phyloP scores from a whole-genome alignment of 2,888 invertebrate genomes.

The Dermolepida albohirtum region DNA sequence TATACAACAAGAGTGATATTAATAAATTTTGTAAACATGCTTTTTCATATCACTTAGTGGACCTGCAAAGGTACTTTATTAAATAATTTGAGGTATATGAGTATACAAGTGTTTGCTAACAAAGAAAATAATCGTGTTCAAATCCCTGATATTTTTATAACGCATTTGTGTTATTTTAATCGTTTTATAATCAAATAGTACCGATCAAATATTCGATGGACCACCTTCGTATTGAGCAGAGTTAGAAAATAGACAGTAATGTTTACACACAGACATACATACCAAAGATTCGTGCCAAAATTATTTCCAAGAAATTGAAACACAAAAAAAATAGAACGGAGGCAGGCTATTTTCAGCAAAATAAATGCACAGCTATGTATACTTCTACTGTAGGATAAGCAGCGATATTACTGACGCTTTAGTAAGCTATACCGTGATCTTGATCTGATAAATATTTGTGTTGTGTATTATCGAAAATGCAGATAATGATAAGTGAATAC shows the following conservation, averaged over 20 bases:
- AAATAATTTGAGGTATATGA: too few species aligned
- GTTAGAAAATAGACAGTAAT: constrained; percentile 18
- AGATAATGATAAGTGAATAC: constrained; percentile 21
- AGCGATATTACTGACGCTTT: constrained; percentile 9
- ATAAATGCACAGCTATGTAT: not conserved
- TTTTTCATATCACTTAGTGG: too few species aligned
- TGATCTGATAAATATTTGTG: constrained; percentile 24
- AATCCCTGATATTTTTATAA: too few species aligned
- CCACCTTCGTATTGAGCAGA: constrained; percentile 17
- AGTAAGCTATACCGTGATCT: not conserved
- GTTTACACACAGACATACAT: constrained; percentile 25
- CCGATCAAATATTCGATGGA: not conserved
- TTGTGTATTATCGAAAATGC: constrained; percentile 17
- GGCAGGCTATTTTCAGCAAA: not conserved
- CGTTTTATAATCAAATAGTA: not conserved
- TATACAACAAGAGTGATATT: too few species aligned
- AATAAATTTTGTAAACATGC: too few species aligned
- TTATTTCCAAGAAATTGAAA: constrained; percentile 22
- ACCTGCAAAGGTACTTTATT: too few species aligned
- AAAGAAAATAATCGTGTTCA: too few species aligned
- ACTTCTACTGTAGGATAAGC: not conserved
- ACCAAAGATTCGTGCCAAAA: constrained; percentile 26
- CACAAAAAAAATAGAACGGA: not conserved
- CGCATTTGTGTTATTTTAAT: not conserved
- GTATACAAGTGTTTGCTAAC: too few species aligned